These are phyloP conservation scores for Helostoma temminkii DNA, from an alignment of 2,797 vertebrate species.

Conservation along the genomic window DNA sequence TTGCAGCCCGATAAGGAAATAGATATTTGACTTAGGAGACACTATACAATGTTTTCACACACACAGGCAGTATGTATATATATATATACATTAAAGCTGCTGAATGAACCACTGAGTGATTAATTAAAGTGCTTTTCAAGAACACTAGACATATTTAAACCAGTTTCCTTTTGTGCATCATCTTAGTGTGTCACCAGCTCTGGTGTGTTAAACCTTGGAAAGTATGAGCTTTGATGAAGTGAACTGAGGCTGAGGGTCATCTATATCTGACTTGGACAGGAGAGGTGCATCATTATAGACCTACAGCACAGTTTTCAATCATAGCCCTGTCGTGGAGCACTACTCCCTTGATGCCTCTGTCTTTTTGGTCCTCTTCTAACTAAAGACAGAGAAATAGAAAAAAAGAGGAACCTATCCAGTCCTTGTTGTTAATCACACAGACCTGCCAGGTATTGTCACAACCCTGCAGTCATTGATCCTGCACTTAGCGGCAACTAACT, in stretches of 20 bases:
- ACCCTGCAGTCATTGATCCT: constrained; percentile 30
- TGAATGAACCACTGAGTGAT: neutral
- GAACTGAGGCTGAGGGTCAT: constrained; percentile 23
- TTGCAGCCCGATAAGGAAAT: constrained; percentile 29
- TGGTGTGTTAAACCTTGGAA: neutral
- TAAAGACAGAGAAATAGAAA: neutral
- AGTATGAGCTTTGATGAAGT: constrained; percentile 33
- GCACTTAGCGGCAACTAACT: constrained; percentile 11
- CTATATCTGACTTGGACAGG: constrained; percentile 30
- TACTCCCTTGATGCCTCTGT: constrained; percentile 10
- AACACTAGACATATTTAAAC: neutral
- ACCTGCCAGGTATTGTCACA: constrained; percentile 31
- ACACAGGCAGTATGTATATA: too few relatives aligned
- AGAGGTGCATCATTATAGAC: constrained; percentile 44
- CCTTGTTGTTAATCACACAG: constrained; percentile 35
- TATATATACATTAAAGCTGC: neutral
- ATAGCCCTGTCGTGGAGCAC: constrained; percentile 8
- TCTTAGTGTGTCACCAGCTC: neutral
- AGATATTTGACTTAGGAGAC: constrained; percentile 19
- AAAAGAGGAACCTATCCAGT: neutral
- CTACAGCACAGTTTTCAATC: constrained; percentile 38
- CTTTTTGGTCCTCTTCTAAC: constrained; percentile 20
- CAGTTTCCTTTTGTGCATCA: neutral
- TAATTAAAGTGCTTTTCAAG: constrained; percentile 18
- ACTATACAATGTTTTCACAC: neutral